Evolutionary conservation across 2,797 vertebrate genomes (phyloP).

Genomic region (Silurus aristotelis): DNA sequence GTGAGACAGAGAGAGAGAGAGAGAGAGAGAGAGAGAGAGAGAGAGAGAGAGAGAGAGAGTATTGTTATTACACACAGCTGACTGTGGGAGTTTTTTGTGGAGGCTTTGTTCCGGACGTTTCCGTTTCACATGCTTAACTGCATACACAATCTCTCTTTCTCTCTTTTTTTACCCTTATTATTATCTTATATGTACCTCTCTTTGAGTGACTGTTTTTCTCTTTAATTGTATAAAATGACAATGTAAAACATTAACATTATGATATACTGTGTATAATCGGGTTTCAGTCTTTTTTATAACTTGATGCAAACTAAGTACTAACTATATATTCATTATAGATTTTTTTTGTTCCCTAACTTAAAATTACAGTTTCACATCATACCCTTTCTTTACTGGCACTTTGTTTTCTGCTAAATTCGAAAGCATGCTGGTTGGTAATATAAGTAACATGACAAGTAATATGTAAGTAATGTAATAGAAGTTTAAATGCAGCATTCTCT

Average conservation of each 20-base stretch:
- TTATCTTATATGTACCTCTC: neutral
- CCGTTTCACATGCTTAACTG: neutral
- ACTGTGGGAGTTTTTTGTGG: slow-evolving; percentile 8
- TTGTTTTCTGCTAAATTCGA: neutral
- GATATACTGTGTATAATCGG: neutral
- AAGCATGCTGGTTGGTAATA: no score
- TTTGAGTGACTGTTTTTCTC: neutral
- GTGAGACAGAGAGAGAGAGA: no score
- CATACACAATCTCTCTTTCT: no score
- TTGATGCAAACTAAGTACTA: neutral
- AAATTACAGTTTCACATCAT: neutral
- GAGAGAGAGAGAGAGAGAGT: neutral
- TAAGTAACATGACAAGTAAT: no score
- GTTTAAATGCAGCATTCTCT: neutral
- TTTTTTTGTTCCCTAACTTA: neutral
- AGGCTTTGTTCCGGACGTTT: neutral
- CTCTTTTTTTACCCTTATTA: neutral
- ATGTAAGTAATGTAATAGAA: no score
- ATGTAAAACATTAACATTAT: neutral
- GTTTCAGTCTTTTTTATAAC: neutral
- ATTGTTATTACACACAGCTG: neutral
- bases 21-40: neutral
- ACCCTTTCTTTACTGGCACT: neutral
- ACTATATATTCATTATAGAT: neutral
- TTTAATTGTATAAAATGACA: neutral